These are phyloP conservation scores for Drosophila grimshawi DNA, from an alignment of 1,140 invertebrate species.

Conservation along the genomic window DNA sequence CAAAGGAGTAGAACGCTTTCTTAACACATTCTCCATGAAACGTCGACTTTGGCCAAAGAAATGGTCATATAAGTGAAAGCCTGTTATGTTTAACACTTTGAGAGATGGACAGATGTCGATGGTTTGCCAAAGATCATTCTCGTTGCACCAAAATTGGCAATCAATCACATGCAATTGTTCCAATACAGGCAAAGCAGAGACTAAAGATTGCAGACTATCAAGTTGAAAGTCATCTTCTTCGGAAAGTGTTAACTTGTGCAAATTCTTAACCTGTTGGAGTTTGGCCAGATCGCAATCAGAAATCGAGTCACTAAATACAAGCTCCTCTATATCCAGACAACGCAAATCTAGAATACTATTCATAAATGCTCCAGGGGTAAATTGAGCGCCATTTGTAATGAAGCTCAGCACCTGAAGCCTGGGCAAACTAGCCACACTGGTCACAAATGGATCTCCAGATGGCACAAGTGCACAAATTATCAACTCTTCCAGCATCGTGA, in stretches of 20 bases:
- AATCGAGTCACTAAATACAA: constrained; percentile 14
- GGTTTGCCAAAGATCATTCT: constrained; percentile 19
- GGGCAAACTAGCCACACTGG: background rate
- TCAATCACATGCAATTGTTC: constrained; percentile 18
- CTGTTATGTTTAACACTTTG: constrained; percentile 11
- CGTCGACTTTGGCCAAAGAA: constrained; percentile 2
- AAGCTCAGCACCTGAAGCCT: constrained; percentile 5
- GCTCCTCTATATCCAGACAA: background rate
- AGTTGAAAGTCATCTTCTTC: constrained; percentile 11
- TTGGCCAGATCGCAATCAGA: background rate
- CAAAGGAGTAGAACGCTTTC: constrained; percentile 2
- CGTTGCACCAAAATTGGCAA: background rate
- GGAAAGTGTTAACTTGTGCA: constrained; percentile 7
- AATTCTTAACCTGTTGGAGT: background rate
- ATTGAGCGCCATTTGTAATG: background rate
- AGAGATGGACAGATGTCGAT: background rate
- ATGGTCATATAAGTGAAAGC: constrained; percentile 6
- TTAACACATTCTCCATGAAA: constrained; percentile 1
- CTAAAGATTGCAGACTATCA: background rate
- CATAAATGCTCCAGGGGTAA: background rate
- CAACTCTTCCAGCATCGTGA: constrained; percentile 14
- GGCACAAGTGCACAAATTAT: background rate
- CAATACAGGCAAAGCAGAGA: background rate
- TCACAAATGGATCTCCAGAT: background rate
- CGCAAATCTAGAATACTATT: background rate